Conservation (phyloP, 2,113 vertebrate species). For the Coturnix japonica region DNA sequence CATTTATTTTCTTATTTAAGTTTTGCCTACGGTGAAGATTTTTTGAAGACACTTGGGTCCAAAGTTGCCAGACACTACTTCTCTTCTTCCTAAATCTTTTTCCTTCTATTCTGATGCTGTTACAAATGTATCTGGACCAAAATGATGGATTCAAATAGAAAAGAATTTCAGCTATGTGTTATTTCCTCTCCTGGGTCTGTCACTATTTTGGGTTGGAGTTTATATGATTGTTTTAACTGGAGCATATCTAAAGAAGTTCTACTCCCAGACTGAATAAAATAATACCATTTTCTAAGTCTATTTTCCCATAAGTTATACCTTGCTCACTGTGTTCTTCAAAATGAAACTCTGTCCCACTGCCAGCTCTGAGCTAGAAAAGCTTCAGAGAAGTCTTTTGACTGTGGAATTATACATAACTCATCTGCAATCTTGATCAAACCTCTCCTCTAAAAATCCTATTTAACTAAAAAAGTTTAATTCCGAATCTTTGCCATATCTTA, state of each 20-base stretch:
- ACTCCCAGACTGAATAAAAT: not conserved
- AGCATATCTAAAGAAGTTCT: not conserved
- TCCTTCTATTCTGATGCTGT: not conserved
- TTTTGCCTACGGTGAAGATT: slow-evolving; percentile 9
- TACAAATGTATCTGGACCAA: not conserved
- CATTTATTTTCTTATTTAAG: slow-evolving; percentile 18
- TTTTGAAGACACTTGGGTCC: not conserved
- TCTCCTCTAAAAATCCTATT: not conserved
- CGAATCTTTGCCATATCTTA: not conserved
- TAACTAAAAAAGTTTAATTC: not conserved
- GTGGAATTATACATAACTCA: not conserved
- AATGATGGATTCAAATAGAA: not conserved
- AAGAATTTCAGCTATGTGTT: not conserved
- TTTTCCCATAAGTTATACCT: not conserved
- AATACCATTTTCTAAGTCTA: not conserved
- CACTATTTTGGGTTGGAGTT: not conserved
- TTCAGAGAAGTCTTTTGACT: not conserved
- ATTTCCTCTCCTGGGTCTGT: not conserved
- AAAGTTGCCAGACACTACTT: not conserved
- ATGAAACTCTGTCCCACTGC: not conserved
- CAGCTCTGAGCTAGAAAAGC: not conserved
- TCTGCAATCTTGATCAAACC: not conserved
- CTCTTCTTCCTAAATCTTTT: not conserved
- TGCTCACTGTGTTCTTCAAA: not conserved
- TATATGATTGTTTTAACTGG: not conserved